These are phyloP conservation scores for Anniella stebbinsi DNA, from an alignment of 2,797 vertebrate species.

Conservation along the genomic window DNA sequence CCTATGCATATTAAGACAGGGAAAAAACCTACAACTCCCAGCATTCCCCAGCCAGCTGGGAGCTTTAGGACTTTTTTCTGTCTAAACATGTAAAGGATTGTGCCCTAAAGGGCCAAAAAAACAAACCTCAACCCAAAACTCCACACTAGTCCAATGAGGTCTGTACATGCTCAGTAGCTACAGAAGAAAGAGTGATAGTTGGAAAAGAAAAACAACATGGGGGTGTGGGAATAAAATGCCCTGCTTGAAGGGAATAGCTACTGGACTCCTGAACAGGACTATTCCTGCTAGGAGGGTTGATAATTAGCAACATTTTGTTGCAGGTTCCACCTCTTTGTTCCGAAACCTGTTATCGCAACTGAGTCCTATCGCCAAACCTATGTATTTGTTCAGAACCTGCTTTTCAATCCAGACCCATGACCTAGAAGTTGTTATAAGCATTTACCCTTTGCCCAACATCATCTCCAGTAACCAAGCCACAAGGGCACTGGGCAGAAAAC, in stretches of 20 bases:
- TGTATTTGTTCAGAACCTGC: not conserved
- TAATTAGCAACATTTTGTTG: not conserved
- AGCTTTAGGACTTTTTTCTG: no score
- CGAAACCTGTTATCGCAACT: not conserved
- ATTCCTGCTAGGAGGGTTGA: not conserved
- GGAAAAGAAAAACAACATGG: not conserved
- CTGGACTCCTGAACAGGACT: not conserved
- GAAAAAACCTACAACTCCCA: no score
- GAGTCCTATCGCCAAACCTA: not conserved
- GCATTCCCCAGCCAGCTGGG: no score
- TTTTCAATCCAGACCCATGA: constrained; percentile 13
- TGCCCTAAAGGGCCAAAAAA: not conserved
- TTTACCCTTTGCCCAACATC: constrained; percentile 15
- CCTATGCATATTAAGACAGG: no score
- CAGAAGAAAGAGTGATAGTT: not conserved
- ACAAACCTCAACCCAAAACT: no score
- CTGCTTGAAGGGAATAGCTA: not conserved
- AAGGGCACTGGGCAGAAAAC: constrained; percentile 13
- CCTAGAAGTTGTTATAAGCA: not conserved
- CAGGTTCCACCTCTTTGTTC: not conserved
- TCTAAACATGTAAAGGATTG: no score
- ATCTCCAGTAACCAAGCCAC: constrained; percentile 25
- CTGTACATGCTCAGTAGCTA: not conserved
- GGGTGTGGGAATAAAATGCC: not conserved
- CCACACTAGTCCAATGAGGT: not conserved